Evolutionary conservation across 2,797 vertebrate species (phyloP).

Genomic region (Liasis olivaceus): DNA sequence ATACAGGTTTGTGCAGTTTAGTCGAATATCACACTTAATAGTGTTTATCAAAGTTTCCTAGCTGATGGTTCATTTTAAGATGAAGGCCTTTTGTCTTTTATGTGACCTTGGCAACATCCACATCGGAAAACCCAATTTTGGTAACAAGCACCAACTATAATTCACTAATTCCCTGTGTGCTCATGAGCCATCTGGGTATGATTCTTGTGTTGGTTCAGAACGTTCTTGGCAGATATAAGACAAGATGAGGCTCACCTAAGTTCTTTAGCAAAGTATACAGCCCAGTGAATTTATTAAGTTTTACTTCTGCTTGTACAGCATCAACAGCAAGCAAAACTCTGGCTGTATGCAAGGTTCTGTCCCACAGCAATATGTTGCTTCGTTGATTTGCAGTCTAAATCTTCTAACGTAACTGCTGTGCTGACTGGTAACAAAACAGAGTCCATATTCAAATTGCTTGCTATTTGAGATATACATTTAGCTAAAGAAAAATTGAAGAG

Average conservation of each 20-base stretch:
- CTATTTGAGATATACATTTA: constrained; percentile 13
- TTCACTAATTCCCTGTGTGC: neutral
- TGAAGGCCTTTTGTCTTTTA: neutral
- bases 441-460: constrained; percentile 18
- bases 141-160: neutral
- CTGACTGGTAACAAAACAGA: neutral
- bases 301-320: neutral
- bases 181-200: neutral
- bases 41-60: neutral
- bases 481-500: neutral
- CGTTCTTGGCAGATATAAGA: neutral
- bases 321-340: neutral
- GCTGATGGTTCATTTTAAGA: neutral
- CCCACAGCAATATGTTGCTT: neutral
- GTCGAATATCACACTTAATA: neutral
- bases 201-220: neutral
- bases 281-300: neutral
- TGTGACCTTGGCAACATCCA: neutral
- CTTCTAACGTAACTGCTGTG: neutral
- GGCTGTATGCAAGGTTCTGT: neutral
- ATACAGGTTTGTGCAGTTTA: neutral
- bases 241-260: neutral
- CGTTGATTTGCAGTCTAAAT: constrained; percentile 10
- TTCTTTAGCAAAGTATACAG: neutral
- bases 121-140: neutral